Percentiles rank a stretch among this genome's conserved stretches.
phyloP scores from a whole-genome alignment of 2,113 vertebrate genomes.

The Rhabdornis inornatus region DNA sequence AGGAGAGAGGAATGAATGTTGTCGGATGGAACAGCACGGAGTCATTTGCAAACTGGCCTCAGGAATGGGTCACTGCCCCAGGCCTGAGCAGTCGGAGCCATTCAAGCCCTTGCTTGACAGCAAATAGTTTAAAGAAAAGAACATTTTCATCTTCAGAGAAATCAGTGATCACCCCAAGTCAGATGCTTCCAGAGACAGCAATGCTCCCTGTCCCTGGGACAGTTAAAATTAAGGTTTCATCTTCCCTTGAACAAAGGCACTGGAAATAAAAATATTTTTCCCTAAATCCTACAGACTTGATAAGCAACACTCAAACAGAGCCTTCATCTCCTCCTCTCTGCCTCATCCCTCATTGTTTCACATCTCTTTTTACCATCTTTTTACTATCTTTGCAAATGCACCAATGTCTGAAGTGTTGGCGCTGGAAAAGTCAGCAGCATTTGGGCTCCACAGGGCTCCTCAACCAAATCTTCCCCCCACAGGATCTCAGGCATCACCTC shows the following conservation, averaged over 20 bases:
- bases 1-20: background rate
- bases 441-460: background rate
- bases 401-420: background rate
- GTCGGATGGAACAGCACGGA: background rate
- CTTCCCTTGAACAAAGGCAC: background rate
- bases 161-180: background rate
- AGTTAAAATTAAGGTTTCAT: background rate
- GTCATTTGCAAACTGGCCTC: background rate
- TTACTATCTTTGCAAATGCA: background rate
- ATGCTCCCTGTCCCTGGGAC: background rate
- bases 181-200: background rate
- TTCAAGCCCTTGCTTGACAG: background rate
- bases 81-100: background rate
- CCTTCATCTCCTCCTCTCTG: background rate
- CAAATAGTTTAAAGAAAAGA: slow-evolving; percentile 10
- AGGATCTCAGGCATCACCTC: background rate
- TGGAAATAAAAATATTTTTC: background rate
- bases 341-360: background rate
- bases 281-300: background rate
- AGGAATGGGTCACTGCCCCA: background rate
- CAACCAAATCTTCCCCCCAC: background rate
- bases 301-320: background rate
- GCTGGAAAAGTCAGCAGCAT: background rate
- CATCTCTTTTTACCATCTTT: background rate
- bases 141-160: background rate